These are phyloP conservation scores for Crypturellus tataupa DNA, from an alignment of 2,797 vertebrate species.

Conservation along the genomic window DNA sequence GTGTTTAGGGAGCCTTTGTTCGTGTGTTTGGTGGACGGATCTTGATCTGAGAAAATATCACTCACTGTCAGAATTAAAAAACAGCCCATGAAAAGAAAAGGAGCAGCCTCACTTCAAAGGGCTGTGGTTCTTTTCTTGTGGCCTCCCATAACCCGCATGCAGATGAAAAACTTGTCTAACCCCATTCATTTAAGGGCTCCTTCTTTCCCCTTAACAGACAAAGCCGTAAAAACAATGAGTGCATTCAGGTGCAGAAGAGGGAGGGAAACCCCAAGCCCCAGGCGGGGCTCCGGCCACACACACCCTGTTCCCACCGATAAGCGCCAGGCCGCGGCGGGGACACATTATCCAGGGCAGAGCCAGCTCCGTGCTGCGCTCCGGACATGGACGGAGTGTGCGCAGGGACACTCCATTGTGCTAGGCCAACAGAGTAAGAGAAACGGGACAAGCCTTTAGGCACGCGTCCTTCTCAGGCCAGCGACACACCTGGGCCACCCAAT, in stretches of 20 bases:
- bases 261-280: background rate
- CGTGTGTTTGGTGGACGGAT: constrained; percentile 22
- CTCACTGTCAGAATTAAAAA: constrained; percentile 55
- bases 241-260: constrained; percentile 61
- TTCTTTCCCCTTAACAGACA: constrained; percentile 46
- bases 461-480: background rate
- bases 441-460: background rate
- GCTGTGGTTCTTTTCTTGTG: constrained; percentile 78
- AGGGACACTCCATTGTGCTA: constrained; percentile 35
- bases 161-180: constrained; percentile 69
- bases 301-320: constrained; percentile 67
- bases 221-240: constrained; percentile 60
- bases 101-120: constrained; percentile 70
- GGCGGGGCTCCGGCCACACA: constrained; percentile 23
- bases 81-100: constrained; percentile 38
- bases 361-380: constrained; percentile 5
- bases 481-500: background rate
- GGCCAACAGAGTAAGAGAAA: constrained; percentile 53
- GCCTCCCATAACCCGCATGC: constrained; percentile 58
- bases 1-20: constrained; percentile 45
- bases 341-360: constrained; percentile 43
- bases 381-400: background rate
- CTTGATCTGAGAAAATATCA: constrained; percentile 59
- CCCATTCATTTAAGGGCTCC: constrained; percentile 52
- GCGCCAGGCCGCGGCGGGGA: constrained; percentile 18